These are phyloP conservation scores for Elegia similella DNA, from an alignment of 2,888 invertebrate genomes.

Conservation along the genomic window DNA sequence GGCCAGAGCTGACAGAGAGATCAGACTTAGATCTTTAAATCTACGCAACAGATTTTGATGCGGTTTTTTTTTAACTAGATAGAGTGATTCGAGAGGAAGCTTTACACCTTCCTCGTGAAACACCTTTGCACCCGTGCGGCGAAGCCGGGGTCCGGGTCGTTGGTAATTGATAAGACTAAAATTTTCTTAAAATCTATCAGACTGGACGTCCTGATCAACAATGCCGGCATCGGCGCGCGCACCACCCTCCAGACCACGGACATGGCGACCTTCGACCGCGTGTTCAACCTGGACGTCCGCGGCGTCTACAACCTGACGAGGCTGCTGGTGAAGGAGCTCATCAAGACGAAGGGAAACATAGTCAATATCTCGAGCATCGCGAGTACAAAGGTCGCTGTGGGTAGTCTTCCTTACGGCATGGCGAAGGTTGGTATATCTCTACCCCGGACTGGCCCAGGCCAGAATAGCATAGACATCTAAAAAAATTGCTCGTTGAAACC, in stretches of 20 bases:
- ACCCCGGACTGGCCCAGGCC: too few species aligned
- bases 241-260: slow-evolving; percentile 37
- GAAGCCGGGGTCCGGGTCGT: too few species aligned
- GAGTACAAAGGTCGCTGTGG: slow-evolving; percentile 86
- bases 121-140: too few species aligned
- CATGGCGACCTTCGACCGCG: slow-evolving; percentile 43
- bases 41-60: too few species aligned
- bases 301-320: slow-evolving; percentile 83
- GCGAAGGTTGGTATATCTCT: slow-evolving; percentile 86
- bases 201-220: slow-evolving; percentile 68
- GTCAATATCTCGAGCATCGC: slow-evolving; percentile 88
- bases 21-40: too few species aligned
- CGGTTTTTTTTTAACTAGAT: too few species aligned
- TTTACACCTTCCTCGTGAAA: too few species aligned
- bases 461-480: too few species aligned
- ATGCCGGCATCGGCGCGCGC: slow-evolving; percentile 74
- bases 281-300: slow-evolving; percentile 85
- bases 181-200: slow-evolving; percentile 16
- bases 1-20: too few species aligned
- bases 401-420: slow-evolving; percentile 92
- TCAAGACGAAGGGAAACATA: slow-evolving; percentile 83
- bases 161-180: too few species aligned
- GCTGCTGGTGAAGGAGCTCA: slow-evolving; percentile 85
- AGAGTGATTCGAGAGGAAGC: too few species aligned
- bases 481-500: too few species aligned